Evolutionary conservation across 2,888 invertebrate species (phyloP), one percentile per base, ranked within the genome.

Genomic region (Cantharis nigra): DNA sequence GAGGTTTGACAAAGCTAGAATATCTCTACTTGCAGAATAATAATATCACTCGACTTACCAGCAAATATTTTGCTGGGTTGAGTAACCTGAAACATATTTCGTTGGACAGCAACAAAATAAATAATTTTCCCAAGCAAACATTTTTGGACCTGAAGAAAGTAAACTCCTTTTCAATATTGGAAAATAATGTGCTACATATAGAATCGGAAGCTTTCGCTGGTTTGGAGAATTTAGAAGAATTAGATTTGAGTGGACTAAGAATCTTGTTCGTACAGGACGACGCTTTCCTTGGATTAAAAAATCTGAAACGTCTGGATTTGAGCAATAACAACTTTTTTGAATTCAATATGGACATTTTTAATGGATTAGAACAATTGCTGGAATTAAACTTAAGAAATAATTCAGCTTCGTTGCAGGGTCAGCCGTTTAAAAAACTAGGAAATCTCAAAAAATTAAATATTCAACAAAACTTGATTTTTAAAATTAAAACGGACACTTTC

Each of bases 11-110:
- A 3, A 85, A 87, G 64, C 78, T 89, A 62, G 87, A 85, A 80
- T 87, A 86, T 80, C 80, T 90, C 5, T 87, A 88, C 79, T 80
- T 90, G 13, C 87, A 85, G 33, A 81, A 85, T 79, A 90, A 90
- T 81, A 83, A 86, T 13, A 78, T 90, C 13, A 81, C 83, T 14
- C 86, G 82, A 70, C 80, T 90, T 62, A 86, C 86, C 3, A 85
- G 84, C n/a, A 84, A 85, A 20, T 83, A 84, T 13, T 89, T 90
- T 76, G 85, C 85, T 28, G 87, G 88, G 3, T 73, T 89, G 77
- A 84, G 81, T 18, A 85, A 85, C 69, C 80, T 89, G 23, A 85
- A 85, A 76, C 82, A 81, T 70, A 79, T 89, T n/a, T 83, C 87
- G 79, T 82, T 89, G 72, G 87, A 89, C 3, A 85, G 84, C 70